Base-by-base conservation (phyloP, 30 jellyfish, hydroid and myxozoan genomes). In the Hydractinia echinata region DNA sequence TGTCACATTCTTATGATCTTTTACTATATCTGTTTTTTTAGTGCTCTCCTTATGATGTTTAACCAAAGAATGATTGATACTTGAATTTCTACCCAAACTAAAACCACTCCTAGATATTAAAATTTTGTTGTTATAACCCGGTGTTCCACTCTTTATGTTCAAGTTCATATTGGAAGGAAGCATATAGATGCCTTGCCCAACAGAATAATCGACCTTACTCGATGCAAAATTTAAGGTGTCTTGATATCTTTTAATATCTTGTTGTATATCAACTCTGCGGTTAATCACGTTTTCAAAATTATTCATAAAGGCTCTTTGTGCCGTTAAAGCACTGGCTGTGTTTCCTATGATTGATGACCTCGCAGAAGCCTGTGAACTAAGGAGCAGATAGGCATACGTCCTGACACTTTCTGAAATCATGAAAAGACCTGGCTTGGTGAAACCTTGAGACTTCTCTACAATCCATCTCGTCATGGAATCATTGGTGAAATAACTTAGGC, bases 171-270 rank as follows among this genome's bases (percentile, higher is more conserved):
- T 16, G 69, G 18, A 11, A 58, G 69, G 69, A 11, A 58, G 19
- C 69, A 58, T 58, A 16, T 58, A 58, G 44, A 30, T 30, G 44
- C 44, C 44, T 30, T 30, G 44, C 44, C 44, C 2, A 30, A 30
- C 44, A 30, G 69, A 58, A 16, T 58, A 58, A 58, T 58, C 69
- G 69, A 58, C 3, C 19, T 58, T 16, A 13, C 18, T 11, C 19
- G 69, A 58, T 11, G 69, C 69, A 16, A 11, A 58, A 58, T 58
- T 58, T 58, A 58, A 58, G 15, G 69, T 16, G 69, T 58, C 69
- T 58, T 58, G 69, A 58, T 58, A 58, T 58, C 69, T 58, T 58
- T 58, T 58, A 58, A 58, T 58, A 58, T 58, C 69, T 58, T 58
- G 18, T 16, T 58, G 69, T 11, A 58, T 58, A 58, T 58, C 69